phyloP scores from a whole-genome alignment of 2,113 vertebrate species.

The Cranoglanis bouderius region DNA sequence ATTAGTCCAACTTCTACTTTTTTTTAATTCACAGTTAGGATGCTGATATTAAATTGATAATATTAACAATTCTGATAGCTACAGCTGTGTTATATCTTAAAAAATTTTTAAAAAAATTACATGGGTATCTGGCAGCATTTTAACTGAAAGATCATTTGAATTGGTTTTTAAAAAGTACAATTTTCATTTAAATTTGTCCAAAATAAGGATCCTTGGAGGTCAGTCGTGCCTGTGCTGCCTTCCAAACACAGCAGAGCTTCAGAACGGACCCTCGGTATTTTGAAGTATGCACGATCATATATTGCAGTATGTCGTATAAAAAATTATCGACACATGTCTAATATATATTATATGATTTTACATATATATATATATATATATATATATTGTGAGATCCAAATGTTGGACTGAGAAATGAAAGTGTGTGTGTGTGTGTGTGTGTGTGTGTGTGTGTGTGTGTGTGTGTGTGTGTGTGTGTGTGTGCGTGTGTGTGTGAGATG shows the following conservation, averaged over 20 bases:
- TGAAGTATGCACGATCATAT: background rate
- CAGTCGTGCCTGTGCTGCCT: background rate
- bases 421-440: background rate
- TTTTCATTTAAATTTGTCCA: background rate
- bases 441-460: slow-evolving; percentile 3
- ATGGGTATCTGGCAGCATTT: background rate
- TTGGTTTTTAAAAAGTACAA: background rate
- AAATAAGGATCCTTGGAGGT: background rate
- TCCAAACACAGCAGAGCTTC: background rate
- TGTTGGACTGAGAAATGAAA: background rate
- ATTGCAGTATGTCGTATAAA: background rate
- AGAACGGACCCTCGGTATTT: background rate
- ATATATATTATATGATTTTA: slow-evolving; percentile 18
- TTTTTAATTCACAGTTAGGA: background rate
- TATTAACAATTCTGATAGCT: background rate
- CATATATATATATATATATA: slow-evolving; percentile 20
- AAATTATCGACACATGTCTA: background rate
- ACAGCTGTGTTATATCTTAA: background rate
- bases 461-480: background rate
- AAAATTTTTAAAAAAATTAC: background rate
- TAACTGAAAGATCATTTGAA: background rate
- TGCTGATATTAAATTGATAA: background rate
- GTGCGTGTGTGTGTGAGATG: background rate
- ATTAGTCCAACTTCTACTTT: background rate
- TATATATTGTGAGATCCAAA: background rate